A percentile compares a stretch with the other conserved stretches of the same genome.
phyloP scores from a whole-genome alignment of 2,797 vertebrate species.

The Phoebastria nigripes region DNA sequence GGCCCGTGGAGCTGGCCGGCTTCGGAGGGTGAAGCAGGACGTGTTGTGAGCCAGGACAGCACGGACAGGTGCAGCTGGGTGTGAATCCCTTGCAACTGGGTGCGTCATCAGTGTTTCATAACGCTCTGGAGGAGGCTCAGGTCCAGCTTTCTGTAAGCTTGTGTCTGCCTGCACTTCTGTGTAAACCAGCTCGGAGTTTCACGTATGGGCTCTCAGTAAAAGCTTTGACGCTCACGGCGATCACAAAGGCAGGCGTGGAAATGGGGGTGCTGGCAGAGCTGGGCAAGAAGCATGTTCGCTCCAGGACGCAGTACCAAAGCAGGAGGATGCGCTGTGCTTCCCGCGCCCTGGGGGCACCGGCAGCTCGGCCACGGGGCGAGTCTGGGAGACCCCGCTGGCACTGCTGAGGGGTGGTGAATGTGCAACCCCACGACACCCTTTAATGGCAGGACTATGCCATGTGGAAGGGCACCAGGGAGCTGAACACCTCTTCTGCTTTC shows the following conservation, averaged over 20 bases:
- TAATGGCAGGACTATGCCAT: background rate
- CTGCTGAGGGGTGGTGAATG: background rate
- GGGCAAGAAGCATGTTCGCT: background rate
- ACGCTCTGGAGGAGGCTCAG: background rate
- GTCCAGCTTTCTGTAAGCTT: background rate
- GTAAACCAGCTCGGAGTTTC: background rate
- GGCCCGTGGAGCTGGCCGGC: background rate
- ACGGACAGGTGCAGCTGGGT: background rate
- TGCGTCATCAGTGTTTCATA: fast-evolving
- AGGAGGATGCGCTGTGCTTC: background rate
- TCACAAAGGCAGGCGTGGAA: background rate
- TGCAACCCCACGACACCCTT: background rate
- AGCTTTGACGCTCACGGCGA: fast-evolving
- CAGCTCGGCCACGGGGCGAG: fast-evolving
- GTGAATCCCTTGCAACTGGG: background rate
- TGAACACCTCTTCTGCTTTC: background rate
- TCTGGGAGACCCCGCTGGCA: background rate
- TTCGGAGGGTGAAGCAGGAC: fast-evolving
- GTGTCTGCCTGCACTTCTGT: background rate
- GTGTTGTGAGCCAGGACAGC: background rate
- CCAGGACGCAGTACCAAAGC: background rate
- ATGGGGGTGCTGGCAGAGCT: background rate
- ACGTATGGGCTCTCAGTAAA: background rate
- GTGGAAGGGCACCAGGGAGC: background rate
- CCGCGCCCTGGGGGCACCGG: fast-evolving